Percentiles rank a stretch among this genome's conserved stretches.
These are phyloP conservation scores for Idris sp. DNA, from an alignment of 1,140 invertebrate species.

Conservation along the genomic window DNA sequence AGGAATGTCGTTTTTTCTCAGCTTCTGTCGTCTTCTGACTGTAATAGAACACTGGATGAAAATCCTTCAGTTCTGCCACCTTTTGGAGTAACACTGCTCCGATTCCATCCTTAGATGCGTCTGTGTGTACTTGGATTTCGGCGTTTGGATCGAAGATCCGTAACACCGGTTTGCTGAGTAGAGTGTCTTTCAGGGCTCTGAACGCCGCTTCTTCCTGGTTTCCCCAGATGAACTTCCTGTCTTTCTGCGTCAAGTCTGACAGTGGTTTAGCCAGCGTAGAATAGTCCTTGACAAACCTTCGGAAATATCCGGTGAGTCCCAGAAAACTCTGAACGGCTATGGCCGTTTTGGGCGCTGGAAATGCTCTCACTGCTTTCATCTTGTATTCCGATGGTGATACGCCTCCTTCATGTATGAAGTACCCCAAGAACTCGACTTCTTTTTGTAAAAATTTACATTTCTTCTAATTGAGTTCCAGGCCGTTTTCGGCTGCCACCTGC, in stretches of 20 bases:
- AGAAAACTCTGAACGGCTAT: neutral
- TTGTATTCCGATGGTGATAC: neutral
- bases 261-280: neutral
- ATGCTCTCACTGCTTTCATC: neutral
- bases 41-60: neutral
- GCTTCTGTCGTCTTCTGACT: neutral
- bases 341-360: neutral
- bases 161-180: neutral
- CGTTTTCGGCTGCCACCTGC: too few species aligned
- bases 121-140: neutral
- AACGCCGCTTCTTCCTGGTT: neutral
- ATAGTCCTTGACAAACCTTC: constrained; percentile 1
- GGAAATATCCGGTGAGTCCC: neutral
- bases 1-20: neutral
- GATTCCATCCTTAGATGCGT: neutral
- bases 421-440: neutral
- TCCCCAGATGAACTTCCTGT: neutral
- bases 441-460: constrained; percentile 6
- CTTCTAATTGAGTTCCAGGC: too few species aligned
- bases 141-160: neutral
- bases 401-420: neutral
- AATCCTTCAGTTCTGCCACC: neutral
- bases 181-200: neutral
- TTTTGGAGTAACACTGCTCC: neutral
- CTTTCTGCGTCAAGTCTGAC: neutral